phyloP scores from a whole-genome alignment of 2,888 invertebrate genomes.

The Tiliacea aurago region DNA sequence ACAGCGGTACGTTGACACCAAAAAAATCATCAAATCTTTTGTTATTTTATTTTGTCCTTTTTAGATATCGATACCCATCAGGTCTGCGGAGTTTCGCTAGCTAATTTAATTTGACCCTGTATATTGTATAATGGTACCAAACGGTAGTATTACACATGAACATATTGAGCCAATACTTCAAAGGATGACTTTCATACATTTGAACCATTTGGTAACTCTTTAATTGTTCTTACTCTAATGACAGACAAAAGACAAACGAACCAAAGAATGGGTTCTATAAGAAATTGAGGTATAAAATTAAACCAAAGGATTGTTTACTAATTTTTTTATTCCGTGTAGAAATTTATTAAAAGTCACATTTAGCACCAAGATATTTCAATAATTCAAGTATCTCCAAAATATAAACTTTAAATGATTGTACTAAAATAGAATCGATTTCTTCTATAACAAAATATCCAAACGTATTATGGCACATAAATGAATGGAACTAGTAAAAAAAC shows the following conservation, averaged over 20 bases:
- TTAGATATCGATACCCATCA: too few species aligned
- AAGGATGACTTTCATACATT: neutral
- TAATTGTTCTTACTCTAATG: neutral
- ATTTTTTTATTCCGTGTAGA: slow-evolving; percentile 43
- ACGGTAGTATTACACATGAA: neutral
- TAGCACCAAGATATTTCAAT: slow-evolving; percentile 60
- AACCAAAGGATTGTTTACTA: slow-evolving; percentile 21
- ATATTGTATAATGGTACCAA: neutral
- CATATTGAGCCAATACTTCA: neutral
- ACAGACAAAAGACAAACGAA: neutral
- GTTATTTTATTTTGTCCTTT: too few species aligned
- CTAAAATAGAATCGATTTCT: slow-evolving; percentile 33
- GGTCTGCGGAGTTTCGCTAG: too few species aligned
- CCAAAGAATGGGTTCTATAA: neutral
- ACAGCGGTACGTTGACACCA: too few species aligned
- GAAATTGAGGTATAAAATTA: slow-evolving; percentile 18
- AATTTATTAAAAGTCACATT: slow-evolving; percentile 37
- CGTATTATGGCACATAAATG: slow-evolving; percentile 50
- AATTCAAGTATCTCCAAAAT: slow-evolving; percentile 51
- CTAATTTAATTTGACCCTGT: too few species aligned
- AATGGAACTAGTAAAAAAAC: slow-evolving; percentile 37
- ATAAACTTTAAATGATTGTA: slow-evolving; percentile 35
- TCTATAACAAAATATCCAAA: slow-evolving; percentile 34
- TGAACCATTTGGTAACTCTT: too few species aligned
- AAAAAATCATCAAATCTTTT: too few species aligned